A percentile compares a stretch with the other conserved stretches of the same genome.
Conservation (phyloP, 2,113 vertebrate genomes). For the Carassius carassius region DNA sequence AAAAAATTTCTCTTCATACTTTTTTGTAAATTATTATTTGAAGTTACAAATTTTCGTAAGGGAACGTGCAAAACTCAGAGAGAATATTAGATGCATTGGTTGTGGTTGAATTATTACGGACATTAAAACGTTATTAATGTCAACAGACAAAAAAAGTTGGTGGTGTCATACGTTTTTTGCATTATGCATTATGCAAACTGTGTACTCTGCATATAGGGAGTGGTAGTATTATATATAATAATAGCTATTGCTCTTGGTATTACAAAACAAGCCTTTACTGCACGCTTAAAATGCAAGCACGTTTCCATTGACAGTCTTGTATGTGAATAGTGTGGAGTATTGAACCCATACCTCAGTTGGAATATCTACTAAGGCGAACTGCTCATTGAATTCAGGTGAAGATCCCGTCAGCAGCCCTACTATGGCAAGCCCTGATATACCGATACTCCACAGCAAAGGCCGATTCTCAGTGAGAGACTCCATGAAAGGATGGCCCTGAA, state of each 20-base stretch:
- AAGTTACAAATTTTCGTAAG: no score
- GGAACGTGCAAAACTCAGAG: no score
- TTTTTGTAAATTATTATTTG: no score
- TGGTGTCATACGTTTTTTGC: no score
- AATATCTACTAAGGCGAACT: slow-evolving; percentile 94
- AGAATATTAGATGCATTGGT: no score
- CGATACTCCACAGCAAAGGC: slow-evolving; percentile 90
- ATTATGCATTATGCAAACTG: no score
- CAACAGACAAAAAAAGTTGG: no score
- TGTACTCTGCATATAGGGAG: no score
- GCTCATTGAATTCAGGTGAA: slow-evolving; percentile 90
- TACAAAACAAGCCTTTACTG: not conserved
- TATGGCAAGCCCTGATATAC: slow-evolving; percentile 84
- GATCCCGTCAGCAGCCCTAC: slow-evolving; percentile 86
- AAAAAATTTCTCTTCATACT: no score
- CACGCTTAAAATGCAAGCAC: not conserved
- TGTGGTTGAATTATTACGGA: no score
- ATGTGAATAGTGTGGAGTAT: not conserved
- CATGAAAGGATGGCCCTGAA: slow-evolving; percentile 94
- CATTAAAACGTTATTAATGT: no score
- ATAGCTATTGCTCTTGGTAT: no score
- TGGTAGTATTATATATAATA: not conserved
- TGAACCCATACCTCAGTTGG: slow-evolving; percentile 82
- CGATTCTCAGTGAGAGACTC: slow-evolving; percentile 91
- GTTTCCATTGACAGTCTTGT: not conserved